These are phyloP conservation scores for Lordiphosa andalusiaca DNA, from an alignment of 2,888 invertebrate species.

Conservation along the genomic window DNA sequence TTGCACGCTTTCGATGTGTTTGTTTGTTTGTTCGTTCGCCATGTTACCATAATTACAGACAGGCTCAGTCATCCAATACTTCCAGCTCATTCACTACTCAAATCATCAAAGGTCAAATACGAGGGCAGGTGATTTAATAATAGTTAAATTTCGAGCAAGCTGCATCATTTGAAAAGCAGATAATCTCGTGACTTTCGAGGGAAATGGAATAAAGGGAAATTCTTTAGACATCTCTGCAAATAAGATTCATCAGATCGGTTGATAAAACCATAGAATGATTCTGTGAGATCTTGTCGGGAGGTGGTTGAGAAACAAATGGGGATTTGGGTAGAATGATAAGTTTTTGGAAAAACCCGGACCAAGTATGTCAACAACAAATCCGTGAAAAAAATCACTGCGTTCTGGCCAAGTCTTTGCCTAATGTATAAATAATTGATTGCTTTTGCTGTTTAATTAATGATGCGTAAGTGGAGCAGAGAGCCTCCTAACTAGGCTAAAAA, in stretches of 20 bases:
- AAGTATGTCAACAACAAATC: too few relatives aligned
- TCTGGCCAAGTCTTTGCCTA: slow-evolving; percentile 11
- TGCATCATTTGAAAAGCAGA: too few relatives aligned
- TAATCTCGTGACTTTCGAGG: too few relatives aligned
- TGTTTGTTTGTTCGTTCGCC: slow-evolving; percentile 30
- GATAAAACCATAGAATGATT: too few relatives aligned
- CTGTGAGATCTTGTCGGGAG: too few relatives aligned
- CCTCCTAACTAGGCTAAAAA: background rate
- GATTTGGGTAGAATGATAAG: too few relatives aligned
- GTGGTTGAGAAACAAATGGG: too few relatives aligned
- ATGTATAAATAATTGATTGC: slow-evolving; percentile 28
- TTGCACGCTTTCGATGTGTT: slow-evolving; percentile 33
- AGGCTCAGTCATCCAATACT: slow-evolving; percentile 22
- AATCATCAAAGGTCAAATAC: slow-evolving; percentile 51
- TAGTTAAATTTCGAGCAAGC: background rate
- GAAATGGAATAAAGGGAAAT: too few relatives aligned
- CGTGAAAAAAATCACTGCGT: too few relatives aligned
- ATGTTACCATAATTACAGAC: slow-evolving; percentile 51
- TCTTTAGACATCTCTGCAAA: too few relatives aligned
- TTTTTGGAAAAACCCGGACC: too few relatives aligned
- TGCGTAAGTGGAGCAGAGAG: slow-evolving; percentile 7
- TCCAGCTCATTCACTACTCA: slow-evolving; percentile 18
- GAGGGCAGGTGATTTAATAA: slow-evolving; percentile 13
- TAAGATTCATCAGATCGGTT: too few relatives aligned
- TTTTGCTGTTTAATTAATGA: slow-evolving; percentile 23